A percentile compares a stretch with the other conserved stretches of the same genome.
These are phyloP conservation scores for Penelope pileata DNA, from an alignment of 2,113 vertebrate species.

Conservation along the genomic window DNA sequence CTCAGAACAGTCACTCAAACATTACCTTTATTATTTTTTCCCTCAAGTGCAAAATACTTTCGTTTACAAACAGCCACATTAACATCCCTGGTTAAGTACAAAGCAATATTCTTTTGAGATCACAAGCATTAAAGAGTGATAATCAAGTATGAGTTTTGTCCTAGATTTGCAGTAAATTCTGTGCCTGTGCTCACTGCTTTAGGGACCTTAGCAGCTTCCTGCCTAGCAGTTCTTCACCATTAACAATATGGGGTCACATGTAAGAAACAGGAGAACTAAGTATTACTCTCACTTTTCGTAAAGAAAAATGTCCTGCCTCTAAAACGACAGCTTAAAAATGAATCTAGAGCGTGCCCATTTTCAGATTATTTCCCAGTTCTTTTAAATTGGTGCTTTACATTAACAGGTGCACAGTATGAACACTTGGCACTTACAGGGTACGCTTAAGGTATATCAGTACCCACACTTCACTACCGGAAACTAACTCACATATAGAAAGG, in stretches of 20 bases:
- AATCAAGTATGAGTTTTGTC: not conserved
- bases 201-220: not conserved
- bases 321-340: not conserved
- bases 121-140: constrained; percentile 4
- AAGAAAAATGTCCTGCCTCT: not conserved
- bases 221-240: not conserved
- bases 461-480: not conserved
- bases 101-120: constrained; percentile 31
- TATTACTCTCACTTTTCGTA: not conserved
- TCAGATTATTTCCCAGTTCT: not conserved
- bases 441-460: not conserved
- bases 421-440: not conserved
- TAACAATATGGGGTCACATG: not conserved
- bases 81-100: constrained; percentile 8
- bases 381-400: not conserved
- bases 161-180: not conserved
- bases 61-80: constrained; percentile 15
- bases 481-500: not conserved
- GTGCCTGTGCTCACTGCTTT: not conserved
- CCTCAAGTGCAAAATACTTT: not conserved
- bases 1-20: constrained; percentile 30
- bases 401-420: not conserved
- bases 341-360: not conserved
- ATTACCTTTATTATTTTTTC: constrained; percentile 17
- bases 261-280: not conserved